Evolutionary conservation across 2,797 vertebrate genomes (phyloP), one percentile per base, ranked within the genome.

Genomic region (Sylvia borin): DNA sequence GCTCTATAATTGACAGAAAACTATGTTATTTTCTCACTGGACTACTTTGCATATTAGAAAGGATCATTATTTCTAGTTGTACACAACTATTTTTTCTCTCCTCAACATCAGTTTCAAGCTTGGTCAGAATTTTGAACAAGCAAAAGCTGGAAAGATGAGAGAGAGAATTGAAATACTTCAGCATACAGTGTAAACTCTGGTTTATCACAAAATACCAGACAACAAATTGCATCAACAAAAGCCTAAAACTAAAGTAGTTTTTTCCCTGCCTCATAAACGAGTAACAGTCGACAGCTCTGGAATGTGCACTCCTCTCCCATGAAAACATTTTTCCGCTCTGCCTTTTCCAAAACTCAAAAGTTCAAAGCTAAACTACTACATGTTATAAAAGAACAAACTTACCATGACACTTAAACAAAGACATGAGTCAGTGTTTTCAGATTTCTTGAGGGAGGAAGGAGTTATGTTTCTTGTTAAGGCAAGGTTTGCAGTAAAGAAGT

Each of bases 361-460:
- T 98, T 98, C 97, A 98, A 97, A 98, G 97, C 97, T 97, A 83
- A 95, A 96, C 91, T 97, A 96, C 93, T 96, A 92, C 95, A 96
- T 79, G 81, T 97, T 97, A 97, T 96, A 96, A 96, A 95, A 97
- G 91, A 97, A 96, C 96, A 97, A 98, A 98, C 94, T 97, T 97
- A 96, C 97, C 97, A 96, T 96, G 97, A 92, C 93, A 93, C 93
- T 97, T 98, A 97, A 97, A 97, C 97, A 98, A 97, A 98, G 96
- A 95, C 93, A 34, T 96, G 97, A 97, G 96, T 97, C 96, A 95
- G 88, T 96, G 92, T 95, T 93, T 95, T 97, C 97, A 97, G 94
- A 92, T 97, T 97, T 96, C 95, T 95, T 91, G 94, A 94, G 74
- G 90, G 72, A 85, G 54, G 78, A 95, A 85, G 91, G 91, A 95